Base-by-base conservation (phyloP, 2,797 vertebrate genomes). In the Xenops minutus region DNA sequence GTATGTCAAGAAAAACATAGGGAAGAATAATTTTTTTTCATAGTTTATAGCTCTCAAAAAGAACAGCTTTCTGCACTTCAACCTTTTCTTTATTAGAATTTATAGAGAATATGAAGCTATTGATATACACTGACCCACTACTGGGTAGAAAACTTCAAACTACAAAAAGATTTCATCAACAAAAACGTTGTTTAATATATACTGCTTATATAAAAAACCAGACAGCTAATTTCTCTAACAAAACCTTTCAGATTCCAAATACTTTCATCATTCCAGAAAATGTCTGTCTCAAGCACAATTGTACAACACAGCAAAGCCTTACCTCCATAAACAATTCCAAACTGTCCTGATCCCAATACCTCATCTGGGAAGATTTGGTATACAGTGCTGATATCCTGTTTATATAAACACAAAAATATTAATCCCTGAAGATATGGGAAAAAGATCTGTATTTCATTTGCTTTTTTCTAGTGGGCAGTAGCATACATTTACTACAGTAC, bases 261-360 rank as follows among this genome's bases (percentile, higher is more conserved):
- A 52, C 30, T 49, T 62, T 51, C 32, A 71, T 12, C 19, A 24
- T 36, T 62, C 39, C 51, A 85, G 18, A 92, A 43, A 29, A 39
- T 37, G 51, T 74, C 56, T 74, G 15, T 66, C 37, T 62, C 71
- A 62, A 46, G n/a, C 32, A 16, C 17, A 75, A 54, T 6, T 32
- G 8, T 64, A 51, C 8, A 84, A 36, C 14, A 48, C 15, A 66
- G 8, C 15, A 81, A 89, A 71, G 32, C 88, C 97, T 92, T 98
- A 99, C 99, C 99, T 98, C 99, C 99, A 56, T 99, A 99, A 82
- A 99, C 99, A 96, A 99, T 99, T 85, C 99, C 99, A 97, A 99
- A 99, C 92, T 99, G 99, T 89, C 99, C 99, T 12, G 99, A 99
- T 56, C 99, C 99, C 23, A 99, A 96, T 71, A 99, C 99, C 92